Conservation (phyloP, 2,888 invertebrate species). For the Pristionchus mayeri region DNA sequence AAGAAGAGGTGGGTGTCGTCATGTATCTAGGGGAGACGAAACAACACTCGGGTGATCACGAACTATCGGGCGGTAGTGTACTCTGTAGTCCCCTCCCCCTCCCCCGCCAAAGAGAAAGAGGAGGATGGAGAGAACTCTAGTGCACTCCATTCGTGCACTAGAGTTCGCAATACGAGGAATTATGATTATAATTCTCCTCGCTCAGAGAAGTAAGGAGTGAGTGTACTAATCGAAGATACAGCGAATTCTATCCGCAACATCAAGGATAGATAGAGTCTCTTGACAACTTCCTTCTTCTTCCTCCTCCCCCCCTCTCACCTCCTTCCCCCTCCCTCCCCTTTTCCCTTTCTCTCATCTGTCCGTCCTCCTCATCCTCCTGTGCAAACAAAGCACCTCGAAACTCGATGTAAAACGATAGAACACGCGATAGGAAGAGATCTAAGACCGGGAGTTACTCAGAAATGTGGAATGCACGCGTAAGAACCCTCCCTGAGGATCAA, state of each 20-base stretch:
- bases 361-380: not conserved
- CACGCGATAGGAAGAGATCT: not conserved
- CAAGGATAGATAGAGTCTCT: too few relatives aligned
- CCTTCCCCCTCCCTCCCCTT: not conserved
- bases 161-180: not conserved
- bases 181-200: not conserved
- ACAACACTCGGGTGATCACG: not conserved
- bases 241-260: not conserved
- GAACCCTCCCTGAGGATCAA: not conserved
- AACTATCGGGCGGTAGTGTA: not conserved
- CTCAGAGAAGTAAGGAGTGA: not conserved
- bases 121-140: too few relatives aligned
- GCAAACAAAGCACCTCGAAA: not conserved
- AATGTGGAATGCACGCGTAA: not conserved
- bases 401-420: not conserved
- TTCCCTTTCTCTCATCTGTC: not conserved
- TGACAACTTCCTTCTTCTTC: not conserved
- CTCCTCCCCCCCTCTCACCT: not conserved
- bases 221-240: not conserved
- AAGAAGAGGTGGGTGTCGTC: not conserved
- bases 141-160: not conserved
- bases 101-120: not conserved
- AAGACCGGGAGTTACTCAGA: not conserved
- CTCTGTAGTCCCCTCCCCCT: not conserved
- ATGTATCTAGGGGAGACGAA: not conserved